Conservation (phyloP, 1,140 invertebrate species). For the Hyles vespertilio region DNA sequence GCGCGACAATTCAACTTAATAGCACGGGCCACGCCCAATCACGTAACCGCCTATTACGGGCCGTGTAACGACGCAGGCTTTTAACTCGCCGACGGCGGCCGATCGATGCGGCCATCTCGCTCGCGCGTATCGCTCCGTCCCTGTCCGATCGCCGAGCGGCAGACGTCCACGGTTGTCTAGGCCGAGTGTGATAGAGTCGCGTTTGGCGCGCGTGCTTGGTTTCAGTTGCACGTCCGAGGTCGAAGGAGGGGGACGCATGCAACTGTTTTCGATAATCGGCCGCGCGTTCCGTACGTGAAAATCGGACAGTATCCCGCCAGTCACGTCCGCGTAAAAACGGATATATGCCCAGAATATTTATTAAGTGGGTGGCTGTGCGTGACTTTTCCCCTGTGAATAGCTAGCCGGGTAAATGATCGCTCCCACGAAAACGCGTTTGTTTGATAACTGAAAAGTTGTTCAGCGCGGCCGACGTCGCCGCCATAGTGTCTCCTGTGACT, state of each 20-base stretch:
- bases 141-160: slow-evolving; percentile 42
- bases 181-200: slow-evolving; percentile 64
- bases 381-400: slow-evolving; percentile 69
- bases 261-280: slow-evolving; percentile 74
- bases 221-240: slow-evolving; percentile 71
- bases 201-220: slow-evolving; percentile 65
- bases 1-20: slow-evolving; percentile 73
- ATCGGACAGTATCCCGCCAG: slow-evolving; percentile 66
- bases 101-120: slow-evolving; percentile 32
- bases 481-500: slow-evolving; percentile 18
- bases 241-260: slow-evolving; percentile 70
- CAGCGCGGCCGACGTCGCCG: slow-evolving; percentile 18
- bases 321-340: slow-evolving; percentile 74
- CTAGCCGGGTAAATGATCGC: slow-evolving; percentile 60
- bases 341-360: slow-evolving; percentile 75
- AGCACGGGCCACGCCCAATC: slow-evolving; percentile 69
- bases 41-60: slow-evolving; percentile 75
- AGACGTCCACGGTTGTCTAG: slow-evolving; percentile 37
- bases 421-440: slow-evolving; percentile 56
- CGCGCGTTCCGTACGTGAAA: slow-evolving; percentile 73
- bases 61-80: slow-evolving; percentile 72
- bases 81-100: slow-evolving; percentile 64
- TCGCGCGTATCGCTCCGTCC: slow-evolving; percentile 24
- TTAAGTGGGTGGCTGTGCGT: slow-evolving; percentile 74
- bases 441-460: slow-evolving; percentile 58